These are phyloP conservation scores for Sapajus apella DNA, from an alignment of 2,113 vertebrate genomes.

Conservation along the genomic window DNA sequence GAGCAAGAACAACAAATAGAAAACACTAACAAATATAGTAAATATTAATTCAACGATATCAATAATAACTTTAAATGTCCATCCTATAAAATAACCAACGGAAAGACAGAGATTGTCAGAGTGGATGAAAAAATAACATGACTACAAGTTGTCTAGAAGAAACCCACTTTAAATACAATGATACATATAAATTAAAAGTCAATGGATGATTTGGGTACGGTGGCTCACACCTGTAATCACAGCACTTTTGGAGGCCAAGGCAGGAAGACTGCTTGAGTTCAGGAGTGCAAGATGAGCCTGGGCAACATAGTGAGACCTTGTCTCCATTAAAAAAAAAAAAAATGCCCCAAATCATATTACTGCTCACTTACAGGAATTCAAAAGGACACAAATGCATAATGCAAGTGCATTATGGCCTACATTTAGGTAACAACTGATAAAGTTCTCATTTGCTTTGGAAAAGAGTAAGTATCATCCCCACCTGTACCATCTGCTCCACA, in stretches of 20 bases:
- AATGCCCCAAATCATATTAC: not conserved
- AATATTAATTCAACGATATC: not conserved
- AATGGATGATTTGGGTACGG: not conserved
- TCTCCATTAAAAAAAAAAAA: no score
- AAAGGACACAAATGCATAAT: not conserved
- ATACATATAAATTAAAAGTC: not conserved
- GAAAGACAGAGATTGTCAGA: not conserved
- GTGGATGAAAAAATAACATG: not conserved
- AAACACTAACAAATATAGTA: not conserved
- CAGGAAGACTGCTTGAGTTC: no score
- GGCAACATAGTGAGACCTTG: no score
- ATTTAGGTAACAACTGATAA: not conserved
- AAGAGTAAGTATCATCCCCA: not conserved
- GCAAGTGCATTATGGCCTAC: not conserved
- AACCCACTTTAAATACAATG: not conserved
- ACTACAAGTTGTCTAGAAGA: not conserved
- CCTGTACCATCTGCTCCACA: not conserved
- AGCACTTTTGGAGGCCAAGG: no score
- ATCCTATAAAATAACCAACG: not conserved
- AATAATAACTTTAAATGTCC: not conserved
- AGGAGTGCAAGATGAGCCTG: no score
- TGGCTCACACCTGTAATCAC: no score
- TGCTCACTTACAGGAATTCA: not conserved
- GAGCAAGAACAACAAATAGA: not conserved
- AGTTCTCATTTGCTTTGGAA: constrained; percentile 19